Evolutionary conservation across 2,797 vertebrate species (phyloP).

Genomic region (Menidia menidia): DNA sequence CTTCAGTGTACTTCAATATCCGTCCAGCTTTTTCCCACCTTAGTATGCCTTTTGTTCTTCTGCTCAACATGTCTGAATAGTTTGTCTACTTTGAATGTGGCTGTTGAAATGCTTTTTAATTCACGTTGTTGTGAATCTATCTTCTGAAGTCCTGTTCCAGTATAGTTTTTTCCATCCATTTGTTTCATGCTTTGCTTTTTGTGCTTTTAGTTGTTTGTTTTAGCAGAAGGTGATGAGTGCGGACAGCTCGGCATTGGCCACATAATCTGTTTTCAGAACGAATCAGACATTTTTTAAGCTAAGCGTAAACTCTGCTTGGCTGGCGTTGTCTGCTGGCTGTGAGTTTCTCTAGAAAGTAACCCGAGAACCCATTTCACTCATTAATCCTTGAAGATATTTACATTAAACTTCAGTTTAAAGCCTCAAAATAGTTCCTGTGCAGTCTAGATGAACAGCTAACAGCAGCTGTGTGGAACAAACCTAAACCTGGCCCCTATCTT

Average conservation of each 20-base stretch:
- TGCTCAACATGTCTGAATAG: neutral
- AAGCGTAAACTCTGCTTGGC: conserved; percentile 12
- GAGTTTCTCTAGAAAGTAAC: conserved; percentile 3
- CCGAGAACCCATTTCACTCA: neutral
- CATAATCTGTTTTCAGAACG: conserved; percentile 19
- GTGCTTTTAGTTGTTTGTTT: conserved; percentile 34
- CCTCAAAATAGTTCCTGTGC: conserved; percentile 13
- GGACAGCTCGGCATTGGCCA: conserved; percentile 2
- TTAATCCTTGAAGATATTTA: conserved; percentile 28
- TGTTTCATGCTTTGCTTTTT: conserved; percentile 3
- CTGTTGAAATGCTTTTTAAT: no score
- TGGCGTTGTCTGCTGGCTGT: conserved; percentile 12
- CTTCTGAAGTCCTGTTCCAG: neutral
- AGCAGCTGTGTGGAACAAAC: conserved; percentile 4
- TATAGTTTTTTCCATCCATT: neutral
- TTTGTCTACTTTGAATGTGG: neutral
- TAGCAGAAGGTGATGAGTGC: conserved; percentile 4
- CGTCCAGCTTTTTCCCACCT: no score
- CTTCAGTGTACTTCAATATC: no score
- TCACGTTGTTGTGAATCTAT: neutral
- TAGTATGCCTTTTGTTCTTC: neutral
- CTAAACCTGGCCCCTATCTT: neutral
- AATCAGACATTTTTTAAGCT: conserved; percentile 19
- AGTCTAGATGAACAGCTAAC: conserved; percentile 11
- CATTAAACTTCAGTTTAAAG: neutral